Conservation (phyloP, 2,888 invertebrate species). For the Lasioglossum malachurum region DNA sequence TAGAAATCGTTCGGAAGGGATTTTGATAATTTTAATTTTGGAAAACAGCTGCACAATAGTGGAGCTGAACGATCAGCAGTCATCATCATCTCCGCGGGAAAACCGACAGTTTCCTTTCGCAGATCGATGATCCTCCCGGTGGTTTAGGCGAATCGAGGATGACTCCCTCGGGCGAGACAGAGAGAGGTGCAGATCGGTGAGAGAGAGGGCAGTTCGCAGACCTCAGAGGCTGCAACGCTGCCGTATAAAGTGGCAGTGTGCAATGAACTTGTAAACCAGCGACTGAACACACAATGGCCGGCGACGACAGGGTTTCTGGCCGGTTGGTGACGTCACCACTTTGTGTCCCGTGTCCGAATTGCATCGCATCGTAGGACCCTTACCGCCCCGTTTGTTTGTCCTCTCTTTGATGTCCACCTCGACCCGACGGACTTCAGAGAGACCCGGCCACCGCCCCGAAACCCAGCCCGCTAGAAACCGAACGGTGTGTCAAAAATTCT, state of each 20-base stretch:
- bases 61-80: not conserved
- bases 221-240: slow-evolving; percentile 57
- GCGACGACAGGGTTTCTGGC: slow-evolving; percentile 77
- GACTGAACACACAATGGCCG: slow-evolving; percentile 78
- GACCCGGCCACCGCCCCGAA: slow-evolving; percentile 53
- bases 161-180: not conserved
- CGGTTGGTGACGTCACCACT: slow-evolving; percentile 81
- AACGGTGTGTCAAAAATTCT: slow-evolving; percentile 66
- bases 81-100: not conserved
- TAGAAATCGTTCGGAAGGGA: not conserved
- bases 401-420: slow-evolving; percentile 83
- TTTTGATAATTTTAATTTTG: too few species aligned
- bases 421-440: slow-evolving; percentile 78
- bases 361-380: slow-evolving; percentile 79
- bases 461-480: slow-evolving; percentile 49
- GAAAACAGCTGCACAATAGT: not conserved
- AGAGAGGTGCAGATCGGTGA: not conserved
- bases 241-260: slow-evolving; percentile 74
- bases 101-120: not conserved
- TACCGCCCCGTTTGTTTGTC: slow-evolving; percentile 79
- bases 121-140: not conserved
- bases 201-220: slow-evolving; percentile 29
- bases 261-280: slow-evolving; percentile 82
- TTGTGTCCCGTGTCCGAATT: slow-evolving; percentile 83
- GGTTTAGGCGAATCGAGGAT: not conserved